Percentiles rank a stretch among this genome's conserved stretches.
Evolutionary conservation across 2,797 vertebrate species (phyloP).

Genomic region (Chelonia mydas): DNA sequence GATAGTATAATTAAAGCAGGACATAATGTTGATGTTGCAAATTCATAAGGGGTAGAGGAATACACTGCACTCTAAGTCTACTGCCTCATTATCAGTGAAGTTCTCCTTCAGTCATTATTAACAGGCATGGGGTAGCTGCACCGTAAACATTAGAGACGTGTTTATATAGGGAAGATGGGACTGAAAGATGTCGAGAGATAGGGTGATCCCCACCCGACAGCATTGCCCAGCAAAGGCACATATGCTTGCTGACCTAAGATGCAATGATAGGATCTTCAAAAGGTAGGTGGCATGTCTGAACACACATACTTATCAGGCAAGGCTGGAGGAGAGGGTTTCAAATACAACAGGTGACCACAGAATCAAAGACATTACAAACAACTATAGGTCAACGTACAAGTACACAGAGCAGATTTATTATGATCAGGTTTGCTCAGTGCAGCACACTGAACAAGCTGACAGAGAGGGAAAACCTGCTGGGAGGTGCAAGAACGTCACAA

Average conservation of each 20-base stretch:
- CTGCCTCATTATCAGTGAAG: neutral
- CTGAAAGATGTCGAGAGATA: neutral
- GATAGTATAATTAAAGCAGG: neutral
- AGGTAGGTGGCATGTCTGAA: neutral
- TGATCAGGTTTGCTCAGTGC: neutral
- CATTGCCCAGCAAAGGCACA: neutral
- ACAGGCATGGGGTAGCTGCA: neutral
- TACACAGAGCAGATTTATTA: neutral
- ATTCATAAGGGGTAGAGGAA: slow-evolving; percentile 19
- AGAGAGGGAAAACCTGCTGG: neutral
- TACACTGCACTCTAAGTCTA: neutral
- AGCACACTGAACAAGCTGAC: fast-evolving
- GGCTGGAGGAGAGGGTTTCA: neutral
- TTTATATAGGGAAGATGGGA: neutral
- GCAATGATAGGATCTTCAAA: neutral
- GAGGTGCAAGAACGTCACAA: neutral
- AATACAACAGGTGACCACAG: neutral
- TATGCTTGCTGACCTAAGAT: neutral
- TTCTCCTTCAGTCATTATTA: neutral
- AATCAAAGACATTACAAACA: neutral
- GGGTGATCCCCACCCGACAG: neutral
- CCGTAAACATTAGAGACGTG: neutral
- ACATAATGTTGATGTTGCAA: neutral
- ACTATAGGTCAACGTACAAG: neutral
- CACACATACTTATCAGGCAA: neutral